A percentile compares a stretch with the other conserved stretches of the same genome.
These are phyloP conservation scores for Poecilia velifera DNA, from an alignment of 2,797 vertebrate genomes.

Conservation along the genomic window DNA sequence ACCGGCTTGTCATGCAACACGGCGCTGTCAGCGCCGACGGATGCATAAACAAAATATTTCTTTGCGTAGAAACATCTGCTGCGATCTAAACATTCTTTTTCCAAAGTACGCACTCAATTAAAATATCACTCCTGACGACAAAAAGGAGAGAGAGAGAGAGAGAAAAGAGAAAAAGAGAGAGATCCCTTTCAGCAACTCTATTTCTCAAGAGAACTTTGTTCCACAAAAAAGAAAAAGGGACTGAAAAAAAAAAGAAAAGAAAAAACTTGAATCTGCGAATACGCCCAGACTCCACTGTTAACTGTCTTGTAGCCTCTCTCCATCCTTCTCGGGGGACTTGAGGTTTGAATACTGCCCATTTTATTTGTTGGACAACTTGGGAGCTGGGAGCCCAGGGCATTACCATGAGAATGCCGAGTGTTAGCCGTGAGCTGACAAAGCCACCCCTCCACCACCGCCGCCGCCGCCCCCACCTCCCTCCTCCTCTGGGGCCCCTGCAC, in stretches of 20 bases:
- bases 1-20: constrained; percentile 66
- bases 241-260: constrained; percentile 20
- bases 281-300: constrained; percentile 75
- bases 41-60: constrained; percentile 65
- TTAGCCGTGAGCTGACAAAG: constrained; percentile 94
- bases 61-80: constrained; percentile 69
- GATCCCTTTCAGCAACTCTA: constrained; percentile 68
- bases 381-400: constrained; percentile 90
- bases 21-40: constrained; percentile 40
- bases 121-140: constrained; percentile 72
- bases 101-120: constrained; percentile 67
- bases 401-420: constrained; percentile 95
- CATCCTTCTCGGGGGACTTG: constrained; percentile 78
- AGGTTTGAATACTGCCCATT: constrained; percentile 93
- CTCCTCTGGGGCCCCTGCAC: constrained; percentile 86
- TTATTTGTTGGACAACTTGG: constrained; percentile 96
- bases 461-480: constrained; percentile 50
- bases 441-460: constrained; percentile 58
- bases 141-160: constrained; percentile 36
- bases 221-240: constrained; percentile 16
- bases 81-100: constrained; percentile 65
- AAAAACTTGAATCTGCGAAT: constrained; percentile 61
- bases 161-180: background rate
- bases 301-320: constrained; percentile 78
- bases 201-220: constrained; percentile 70